Conservation (phyloP, 2,888 invertebrate species). For the Sesamia inferens region DNA sequence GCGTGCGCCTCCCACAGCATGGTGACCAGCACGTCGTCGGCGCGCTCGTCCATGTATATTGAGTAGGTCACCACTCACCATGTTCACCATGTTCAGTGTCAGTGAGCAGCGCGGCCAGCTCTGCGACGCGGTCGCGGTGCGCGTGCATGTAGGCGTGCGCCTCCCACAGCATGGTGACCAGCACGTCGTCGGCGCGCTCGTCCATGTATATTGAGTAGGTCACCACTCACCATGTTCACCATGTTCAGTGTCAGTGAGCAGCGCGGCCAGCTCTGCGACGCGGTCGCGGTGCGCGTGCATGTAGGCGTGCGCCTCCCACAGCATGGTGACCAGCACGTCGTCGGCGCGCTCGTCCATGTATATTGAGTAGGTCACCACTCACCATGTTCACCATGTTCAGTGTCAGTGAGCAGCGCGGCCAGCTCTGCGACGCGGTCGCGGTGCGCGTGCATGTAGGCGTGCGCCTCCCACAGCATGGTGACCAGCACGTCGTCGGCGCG, state of each 20-base stretch:
- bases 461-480: constrained; percentile 97
- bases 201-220: constrained; percentile 91
- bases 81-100: constrained; percentile 25
- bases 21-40: constrained; percentile 91
- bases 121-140: constrained; percentile 90
- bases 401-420: constrained; percentile 85
- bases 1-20: constrained; percentile 97
- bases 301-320: constrained; percentile 96
- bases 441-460: constrained; percentile 94
- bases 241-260: constrained; percentile 73
- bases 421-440: constrained; percentile 90
- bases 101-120: constrained; percentile 90
- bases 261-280: constrained; percentile 90
- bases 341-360: constrained; percentile 95
- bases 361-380: constrained; percentile 5
- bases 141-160: constrained; percentile 94
- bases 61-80: constrained; percentile 20
- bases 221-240: constrained; percentile 31
- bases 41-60: constrained; percentile 95
- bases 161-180: constrained; percentile 97
- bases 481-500: constrained; percentile 92
- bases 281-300: constrained; percentile 92
- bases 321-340: constrained; percentile 93
- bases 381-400: constrained; percentile 30
- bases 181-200: constrained; percentile 91